Conservation (phyloP, 1,140 invertebrate genomes). For the Drosophila repleta region DNA sequence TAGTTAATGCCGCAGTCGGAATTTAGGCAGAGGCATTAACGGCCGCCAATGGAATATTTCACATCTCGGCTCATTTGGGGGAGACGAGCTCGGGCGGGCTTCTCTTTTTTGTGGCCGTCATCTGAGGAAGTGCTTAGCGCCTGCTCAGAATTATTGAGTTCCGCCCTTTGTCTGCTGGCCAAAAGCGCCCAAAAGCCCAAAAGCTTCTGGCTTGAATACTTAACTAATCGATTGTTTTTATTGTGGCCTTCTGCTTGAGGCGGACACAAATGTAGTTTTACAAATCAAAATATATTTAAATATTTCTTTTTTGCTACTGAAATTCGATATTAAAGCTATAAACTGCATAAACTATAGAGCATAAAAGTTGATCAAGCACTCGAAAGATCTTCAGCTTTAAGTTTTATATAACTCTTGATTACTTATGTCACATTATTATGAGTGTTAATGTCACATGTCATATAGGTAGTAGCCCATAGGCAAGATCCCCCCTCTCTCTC, state of each 20-base stretch:
- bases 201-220: constrained; percentile 22
- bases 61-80: neutral
- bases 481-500: constrained; percentile 1
- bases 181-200: too few relatives aligned
- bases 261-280: neutral
- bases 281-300: neutral
- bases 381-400: too few relatives aligned
- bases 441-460: neutral
- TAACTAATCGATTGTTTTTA: constrained; percentile 29
- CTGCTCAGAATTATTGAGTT: constrained; percentile 67
- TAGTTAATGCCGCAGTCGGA: neutral
- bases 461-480: neutral
- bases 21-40: neutral
- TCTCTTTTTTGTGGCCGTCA: constrained; percentile 57
- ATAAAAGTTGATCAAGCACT: too few relatives aligned
- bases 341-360: neutral
- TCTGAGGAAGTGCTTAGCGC: constrained; percentile 62
- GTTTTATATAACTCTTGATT: neutral
- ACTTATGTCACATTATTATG: constrained; percentile 19
- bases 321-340: neutral
- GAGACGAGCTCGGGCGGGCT: constrained; percentile 64
- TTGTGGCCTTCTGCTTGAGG: neutral
- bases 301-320: constrained; percentile 1
- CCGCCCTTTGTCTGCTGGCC: constrained; percentile 50
- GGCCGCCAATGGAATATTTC: neutral